phyloP scores from a whole-genome alignment of 2,113 vertebrate genomes.

The Mastomys natalensis region DNA sequence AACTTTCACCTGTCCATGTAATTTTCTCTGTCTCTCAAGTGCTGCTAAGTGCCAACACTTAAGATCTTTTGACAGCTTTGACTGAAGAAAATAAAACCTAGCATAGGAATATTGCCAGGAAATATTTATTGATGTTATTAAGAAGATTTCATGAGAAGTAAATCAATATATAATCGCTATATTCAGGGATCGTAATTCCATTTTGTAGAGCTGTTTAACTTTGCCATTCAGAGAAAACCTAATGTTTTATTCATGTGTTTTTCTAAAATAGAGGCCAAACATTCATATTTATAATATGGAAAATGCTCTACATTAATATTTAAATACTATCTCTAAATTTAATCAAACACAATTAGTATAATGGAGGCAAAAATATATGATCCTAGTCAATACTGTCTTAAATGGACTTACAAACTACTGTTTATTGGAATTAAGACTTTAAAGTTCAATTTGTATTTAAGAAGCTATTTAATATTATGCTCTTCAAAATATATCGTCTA shows the following conservation, averaged over 20 bases:
- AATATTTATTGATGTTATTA: conserved; percentile 71
- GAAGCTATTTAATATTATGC: conserved; percentile 40
- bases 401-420: conserved; percentile 63
- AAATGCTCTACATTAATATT: conserved; percentile 75
- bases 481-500: neutral
- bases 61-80: conserved; percentile 10
- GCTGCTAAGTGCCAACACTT: neutral
- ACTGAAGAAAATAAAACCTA: conserved; percentile 39
- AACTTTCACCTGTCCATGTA: neutral
- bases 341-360: conserved; percentile 78
- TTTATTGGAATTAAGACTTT: conserved; percentile 72
- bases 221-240: conserved; percentile 66
- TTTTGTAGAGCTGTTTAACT: conserved; percentile 72
- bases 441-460: conserved; percentile 67
- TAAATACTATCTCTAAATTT: conserved; percentile 76
- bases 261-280: conserved; percentile 64
- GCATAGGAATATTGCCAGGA: conserved; percentile 43
- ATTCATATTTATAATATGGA: conserved; percentile 78
- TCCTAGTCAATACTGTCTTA: conserved; percentile 64
- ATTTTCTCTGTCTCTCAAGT: neutral
- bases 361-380: conserved; percentile 73
- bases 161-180: conserved; percentile 72
- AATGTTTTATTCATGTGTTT: conserved; percentile 81
- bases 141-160: conserved; percentile 69
- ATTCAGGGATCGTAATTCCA: conserved; percentile 72